A percentile compares a stretch with the other conserved stretches of the same genome.
These are phyloP conservation scores for Phrynosoma blainvillii DNA, from an alignment of 2,113 vertebrate genomes.

Conservation along the genomic window DNA sequence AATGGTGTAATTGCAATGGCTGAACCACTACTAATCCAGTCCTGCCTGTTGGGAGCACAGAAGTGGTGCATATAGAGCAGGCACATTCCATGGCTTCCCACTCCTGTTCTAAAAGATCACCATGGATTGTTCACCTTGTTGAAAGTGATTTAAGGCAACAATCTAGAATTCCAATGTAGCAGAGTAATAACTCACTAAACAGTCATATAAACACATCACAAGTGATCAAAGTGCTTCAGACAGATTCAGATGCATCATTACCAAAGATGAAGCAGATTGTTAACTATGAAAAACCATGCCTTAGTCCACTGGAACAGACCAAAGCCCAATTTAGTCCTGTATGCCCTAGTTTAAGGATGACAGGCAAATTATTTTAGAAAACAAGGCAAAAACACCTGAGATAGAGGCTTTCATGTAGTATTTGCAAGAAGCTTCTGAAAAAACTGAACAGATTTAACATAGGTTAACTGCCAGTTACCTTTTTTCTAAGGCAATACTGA, in stretches of 20 bases:
- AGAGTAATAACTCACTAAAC: background rate
- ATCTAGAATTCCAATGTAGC: background rate
- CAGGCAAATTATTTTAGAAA: background rate
- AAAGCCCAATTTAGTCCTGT: background rate
- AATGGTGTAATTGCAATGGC: no score
- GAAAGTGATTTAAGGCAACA: background rate
- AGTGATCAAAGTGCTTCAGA: background rate
- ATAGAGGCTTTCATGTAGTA: background rate
- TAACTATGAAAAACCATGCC: background rate
- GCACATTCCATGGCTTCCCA: no score
- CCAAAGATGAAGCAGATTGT: background rate
- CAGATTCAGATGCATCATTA: background rate
- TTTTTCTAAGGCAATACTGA: slow-evolving; percentile 28
- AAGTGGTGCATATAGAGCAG: no score
- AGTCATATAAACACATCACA: background rate
- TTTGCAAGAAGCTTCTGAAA: background rate
- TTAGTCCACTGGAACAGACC: background rate
- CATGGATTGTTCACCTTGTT: no score
- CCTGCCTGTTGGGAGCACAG: no score
- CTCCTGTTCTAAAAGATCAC: no score
- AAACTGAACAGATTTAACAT: slow-evolving; percentile 25
- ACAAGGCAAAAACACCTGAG: background rate
- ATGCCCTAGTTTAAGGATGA: background rate
- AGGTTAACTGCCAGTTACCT: slow-evolving; percentile 50
- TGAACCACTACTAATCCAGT: no score